Evolutionary conservation across 2,113 vertebrate species (phyloP).

Genomic region (Brachirus orientalis): DNA sequence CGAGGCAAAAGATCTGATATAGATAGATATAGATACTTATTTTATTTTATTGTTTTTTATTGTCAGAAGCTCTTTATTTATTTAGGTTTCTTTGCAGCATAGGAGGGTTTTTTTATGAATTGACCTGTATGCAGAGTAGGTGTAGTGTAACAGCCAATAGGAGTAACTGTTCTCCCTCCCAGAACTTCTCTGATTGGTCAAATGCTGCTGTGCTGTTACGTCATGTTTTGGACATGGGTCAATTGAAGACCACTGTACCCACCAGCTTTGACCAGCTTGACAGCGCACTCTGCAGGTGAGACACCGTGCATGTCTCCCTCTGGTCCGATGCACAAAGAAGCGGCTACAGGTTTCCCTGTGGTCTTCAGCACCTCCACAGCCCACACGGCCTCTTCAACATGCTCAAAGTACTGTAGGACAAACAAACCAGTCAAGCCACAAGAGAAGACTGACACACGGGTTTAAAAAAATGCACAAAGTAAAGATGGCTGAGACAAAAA

Average conservation of each 20-base stretch:
- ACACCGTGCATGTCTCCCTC: constrained; percentile 93
- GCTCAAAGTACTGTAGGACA: constrained; percentile 94
- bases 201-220: too few species aligned
- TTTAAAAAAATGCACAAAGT: too few species aligned
- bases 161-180: too few species aligned
- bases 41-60: too few species aligned
- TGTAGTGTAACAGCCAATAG: too few species aligned
- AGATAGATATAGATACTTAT: too few species aligned
- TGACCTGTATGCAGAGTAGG: too few species aligned
- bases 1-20: too few species aligned
- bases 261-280: constrained; percentile 94
- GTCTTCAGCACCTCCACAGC: constrained; percentile 92
- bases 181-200: too few species aligned
- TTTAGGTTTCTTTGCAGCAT: too few species aligned
- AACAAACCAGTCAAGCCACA: not conserved
- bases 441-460: not conserved
- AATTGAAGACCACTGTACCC: constrained; percentile 19
- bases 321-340: constrained; percentile 92
- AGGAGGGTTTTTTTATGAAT: too few species aligned
- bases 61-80: too few species aligned
- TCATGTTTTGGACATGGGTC: not conserved
- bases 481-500: not conserved
- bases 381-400: constrained; percentile 97
- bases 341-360: constrained; percentile 92
- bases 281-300: constrained; percentile 89